Evolutionary conservation across 2,888 invertebrate genomes (phyloP), one percentile per base, ranked within the genome.

Genomic region (Pyrochroa serraticornis): DNA sequence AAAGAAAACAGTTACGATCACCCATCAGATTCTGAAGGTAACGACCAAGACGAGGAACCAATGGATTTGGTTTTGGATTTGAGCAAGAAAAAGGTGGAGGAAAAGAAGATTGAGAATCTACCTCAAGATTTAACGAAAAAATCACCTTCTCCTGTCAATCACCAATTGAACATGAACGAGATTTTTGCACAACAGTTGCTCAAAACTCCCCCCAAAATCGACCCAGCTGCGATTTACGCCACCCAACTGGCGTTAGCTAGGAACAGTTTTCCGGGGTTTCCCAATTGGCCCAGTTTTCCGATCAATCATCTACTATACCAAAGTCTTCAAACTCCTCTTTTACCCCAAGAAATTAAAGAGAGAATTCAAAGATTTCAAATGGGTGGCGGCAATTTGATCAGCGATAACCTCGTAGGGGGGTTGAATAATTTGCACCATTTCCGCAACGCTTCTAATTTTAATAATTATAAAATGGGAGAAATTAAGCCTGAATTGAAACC

Each of bases 11-110:
- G 82, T 8, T 82, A 78, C 43, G 80, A 82, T 10, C 71, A 74
- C 7, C 81, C 82, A 7, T 12, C 74, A 70, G 3, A 75, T 65
- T 48, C 81, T 72, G 57, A 71, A 64, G 64, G 70, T 67, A 51
- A 65, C 36, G 53, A 62, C 34, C 64, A 71, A 12, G 71, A 72
- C 5, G 75, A 76, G 13, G 70, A 76, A 61, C 75, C 78, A 0
- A 72, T 77, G 59, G 76, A 77, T 64, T 60, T 84, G 14, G 92
- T 90, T 3, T 81, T 93, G 41, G 93, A 94, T 80, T 83, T 94
- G 62, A 92, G 92, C 75, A 91, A 91, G 74, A 93, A 92, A 78
- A 86, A 75, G 65, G 43, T 69, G n/a, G 70, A 71, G 0, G 68
- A 71, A 6, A 63, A 68, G 1, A 72, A 72, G 56, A 69, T 66